Base-by-base conservation (phyloP, 1,140 invertebrate species). In the Mactra quadrangularis region DNA sequence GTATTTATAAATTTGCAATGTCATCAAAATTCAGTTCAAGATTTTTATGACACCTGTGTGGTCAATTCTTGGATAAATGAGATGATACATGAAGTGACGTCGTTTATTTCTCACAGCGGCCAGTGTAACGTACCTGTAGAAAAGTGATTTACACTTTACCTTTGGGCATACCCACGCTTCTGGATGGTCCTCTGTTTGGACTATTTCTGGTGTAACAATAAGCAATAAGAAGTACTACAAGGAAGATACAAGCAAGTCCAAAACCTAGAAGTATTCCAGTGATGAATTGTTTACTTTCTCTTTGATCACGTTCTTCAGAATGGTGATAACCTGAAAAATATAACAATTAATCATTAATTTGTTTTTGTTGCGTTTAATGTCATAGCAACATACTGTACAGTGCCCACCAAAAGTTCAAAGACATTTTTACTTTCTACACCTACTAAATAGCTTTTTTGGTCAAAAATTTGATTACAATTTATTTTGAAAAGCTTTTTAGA, bases 231-330 rank as follows among this genome's bases (percentile, higher is more conserved):
- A 81, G 55, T 22, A 81, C 66, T 9, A 81, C 64, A 1, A 81
- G 52, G 64, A 81, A 81, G 4, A 81, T 71, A 47, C 50, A 47
- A 27, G 77, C 64, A 9, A 81, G 50, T 41, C 77, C 77, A 25
- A 81, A 81, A n/a, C 77, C 77, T 22, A 81, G 35, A n/a, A 81
- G 31, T 15, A 81, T 71, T 45, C 77, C 77, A 27, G 64, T 7
- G 7, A 71, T 35, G 31, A 68, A 81, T 15, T 41, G 3, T 47
- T 4, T 71, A 22, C 22, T 70, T 31, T 68, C 77, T n/a, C 55
- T 29, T 25, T 55, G 25, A 29, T 70, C 66, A 25, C 15, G 53
- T 25, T 81, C 53, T 47, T 57, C 64, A n/a, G 19, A 15, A 4
- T 6, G 17, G 35, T 81, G 77, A 38, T 71, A 81, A 47, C 77